phyloP scores from a whole-genome alignment of 2,113 vertebrate genomes.

The Tupaia chinensis region DNA sequence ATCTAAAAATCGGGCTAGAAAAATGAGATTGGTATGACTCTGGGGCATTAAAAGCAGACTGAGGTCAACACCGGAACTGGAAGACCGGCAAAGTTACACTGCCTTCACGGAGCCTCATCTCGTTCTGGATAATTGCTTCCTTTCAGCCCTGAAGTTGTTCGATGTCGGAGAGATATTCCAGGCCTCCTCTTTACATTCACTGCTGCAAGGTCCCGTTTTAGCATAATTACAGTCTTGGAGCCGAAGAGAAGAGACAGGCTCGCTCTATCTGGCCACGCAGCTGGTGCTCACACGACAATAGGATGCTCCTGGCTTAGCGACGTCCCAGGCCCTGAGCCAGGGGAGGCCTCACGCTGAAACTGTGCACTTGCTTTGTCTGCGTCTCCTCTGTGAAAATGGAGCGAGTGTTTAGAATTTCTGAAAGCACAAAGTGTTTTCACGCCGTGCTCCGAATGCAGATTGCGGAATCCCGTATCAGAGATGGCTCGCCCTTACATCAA shows the following conservation, averaged over 20 bases:
- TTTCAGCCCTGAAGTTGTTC: constrained; percentile 82
- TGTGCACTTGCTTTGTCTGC: constrained; percentile 64
- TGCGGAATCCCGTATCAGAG: constrained; percentile 56
- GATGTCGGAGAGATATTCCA: constrained; percentile 77
- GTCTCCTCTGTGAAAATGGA: constrained; percentile 42
- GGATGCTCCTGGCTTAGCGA: constrained; percentile 57
- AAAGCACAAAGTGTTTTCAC: constrained; percentile 10
- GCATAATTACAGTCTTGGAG: constrained; percentile 83
- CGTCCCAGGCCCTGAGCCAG: constrained; percentile 10
- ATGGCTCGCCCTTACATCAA: constrained; percentile 23
- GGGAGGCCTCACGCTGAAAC: constrained; percentile 62
- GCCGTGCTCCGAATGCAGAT: not conserved
- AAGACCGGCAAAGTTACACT: constrained; percentile 63
- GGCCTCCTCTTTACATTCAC: constrained; percentile 79
- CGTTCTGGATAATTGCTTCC: constrained; percentile 82
- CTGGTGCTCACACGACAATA: constrained; percentile 77
- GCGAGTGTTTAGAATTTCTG: constrained; percentile 54
- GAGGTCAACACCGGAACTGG: constrained; percentile 69
- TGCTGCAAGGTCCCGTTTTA: constrained; percentile 81
- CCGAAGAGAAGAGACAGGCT: constrained; percentile 73
- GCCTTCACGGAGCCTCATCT: constrained; percentile 74
- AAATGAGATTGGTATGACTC: constrained; percentile 22
- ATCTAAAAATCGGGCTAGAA: constrained; percentile 49
- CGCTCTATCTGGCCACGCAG: constrained; percentile 76
- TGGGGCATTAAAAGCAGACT: not conserved